Evolutionary conservation across 1,140 invertebrate species (phyloP), one percentile per base, ranked within the genome.

Genomic region (Drosophila oshimai): DNA sequence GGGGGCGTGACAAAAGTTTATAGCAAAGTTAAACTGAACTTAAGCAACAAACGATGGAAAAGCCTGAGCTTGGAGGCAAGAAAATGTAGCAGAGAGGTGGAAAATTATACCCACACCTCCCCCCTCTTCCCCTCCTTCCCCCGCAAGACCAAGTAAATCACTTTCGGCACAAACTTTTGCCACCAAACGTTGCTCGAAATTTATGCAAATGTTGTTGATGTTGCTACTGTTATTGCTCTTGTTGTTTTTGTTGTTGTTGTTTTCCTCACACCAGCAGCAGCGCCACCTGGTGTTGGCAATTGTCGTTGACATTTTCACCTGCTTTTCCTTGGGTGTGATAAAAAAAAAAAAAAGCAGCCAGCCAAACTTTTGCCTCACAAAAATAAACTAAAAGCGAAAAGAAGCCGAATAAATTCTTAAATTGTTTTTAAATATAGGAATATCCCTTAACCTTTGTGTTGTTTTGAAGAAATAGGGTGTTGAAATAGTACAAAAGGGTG

Each of bases 1-100:
- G 51, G 15, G 46, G 55, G 77, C 72, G 67, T 81, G 77, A 60
- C 68, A 70, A 71, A 86, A 86, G 81, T 86, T 86, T 86, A 86
- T 81, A 70, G 62, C 71, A 86, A 86, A 86, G 81, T 86, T 86
- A 86, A 86, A 86, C 81, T 80, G 81, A 86, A 86, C 61, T 86
- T 86, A 87, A 87, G 76, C 65, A 87, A 72, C 71, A 71, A 77
- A 83, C 69, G 61, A 69, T 65, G 53, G 51, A 49, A 75, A 64
- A 77, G 74, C 58, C 50, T 57, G 34, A 53, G 46, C 13, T 46
- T 18, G 34, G 37, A 4, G 7, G 34, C 46, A 49, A 33, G 62
- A 17, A 51, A 24, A 18, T 12, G 26, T 34, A 24, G 24, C 2
- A 31, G 18, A 7, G 44, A 9, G 31, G 34, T 1, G 20, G 29